Evolutionary conservation across 2,797 vertebrate genomes (phyloP).

Genomic region (Semotilus atromaculatus): DNA sequence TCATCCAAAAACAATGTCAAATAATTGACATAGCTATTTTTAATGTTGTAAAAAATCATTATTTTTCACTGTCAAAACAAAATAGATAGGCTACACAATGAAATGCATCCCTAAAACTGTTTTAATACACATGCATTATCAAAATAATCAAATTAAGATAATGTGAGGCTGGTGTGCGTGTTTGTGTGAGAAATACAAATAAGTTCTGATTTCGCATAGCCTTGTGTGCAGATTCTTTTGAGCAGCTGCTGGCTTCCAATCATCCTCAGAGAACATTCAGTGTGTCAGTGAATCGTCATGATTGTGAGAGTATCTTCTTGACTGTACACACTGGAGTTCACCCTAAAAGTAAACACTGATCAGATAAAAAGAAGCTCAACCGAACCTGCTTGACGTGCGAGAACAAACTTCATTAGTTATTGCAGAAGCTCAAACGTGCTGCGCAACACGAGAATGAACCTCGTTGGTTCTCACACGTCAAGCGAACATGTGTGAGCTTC

Average conservation of each 20-base stretch:
- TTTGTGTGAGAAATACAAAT: not conserved
- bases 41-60: not conserved
- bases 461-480: no score
- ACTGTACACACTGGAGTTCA: not conserved
- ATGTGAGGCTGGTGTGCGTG: not conserved
- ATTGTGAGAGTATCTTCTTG: constrained; percentile 31
- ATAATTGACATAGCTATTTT: not conserved
- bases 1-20: not conserved
- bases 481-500: no score
- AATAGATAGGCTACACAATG: not conserved
- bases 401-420: no score
- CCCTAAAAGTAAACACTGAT: no score
- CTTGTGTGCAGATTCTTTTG: constrained; percentile 67
- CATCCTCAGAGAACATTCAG: not conserved
- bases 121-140: not conserved
- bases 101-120: not conserved
- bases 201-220: not conserved
- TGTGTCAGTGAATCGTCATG: constrained; percentile 33
- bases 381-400: no score
- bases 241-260: constrained; percentile 64
- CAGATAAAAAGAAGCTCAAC: no score
- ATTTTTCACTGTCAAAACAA: not conserved
- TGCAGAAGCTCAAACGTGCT: no score
- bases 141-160: not conserved
- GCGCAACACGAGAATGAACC: no score